Base-by-base conservation (phyloP, 2,113 vertebrate species). In the Mus musculus region DNA sequence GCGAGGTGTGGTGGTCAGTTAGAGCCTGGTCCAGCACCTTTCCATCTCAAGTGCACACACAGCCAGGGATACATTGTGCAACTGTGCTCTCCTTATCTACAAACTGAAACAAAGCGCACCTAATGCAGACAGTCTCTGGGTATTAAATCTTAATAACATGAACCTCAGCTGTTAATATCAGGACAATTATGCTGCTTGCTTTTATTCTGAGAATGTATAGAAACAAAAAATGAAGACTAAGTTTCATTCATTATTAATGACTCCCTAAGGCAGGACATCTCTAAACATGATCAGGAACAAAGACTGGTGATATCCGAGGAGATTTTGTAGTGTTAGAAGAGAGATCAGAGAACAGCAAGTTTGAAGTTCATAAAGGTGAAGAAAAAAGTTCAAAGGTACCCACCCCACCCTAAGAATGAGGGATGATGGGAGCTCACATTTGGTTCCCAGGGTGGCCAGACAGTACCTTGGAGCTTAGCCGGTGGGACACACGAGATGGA, bases 401-500 rank as follows among this genome's bases (percentile, higher is more conserved):
- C 30, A 14, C 13, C 30, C 30, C 26, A 26, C 61, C 73, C 49
- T 78, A 36, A 71, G 72, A 94, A 78, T 0, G 75, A 46, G 11
- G 3, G 24, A 2, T 61, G 73, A 22, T 39, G 88, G 30, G 67
- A 46, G 22, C 0, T 71, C 65, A 17, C 7, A 28, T n/a, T 22
- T 39, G 12, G 5, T 0, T 46, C 19, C 84, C 69, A 1, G 2
- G 63, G 0, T 3, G 36, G 71, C 7, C n/a, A 92, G 36, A 95
- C 26, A 0, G 0, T 98, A 99, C 99, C 99, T 99, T 99, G 99
- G 81, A 99, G 98, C 95, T 99, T 99, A 86, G 99, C 99, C 49
- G 99, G 99, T n/a, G 99, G 97, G n/a, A 99, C 98, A 97, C 99
- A 99, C 89, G 99, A 98, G 95, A 99, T 99, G 26, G 98, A 99